These are phyloP conservation scores for Stichopus chloronotus DNA, from an alignment of 35 echinoderm and acorn worm species.

Conservation along the genomic window DNA sequence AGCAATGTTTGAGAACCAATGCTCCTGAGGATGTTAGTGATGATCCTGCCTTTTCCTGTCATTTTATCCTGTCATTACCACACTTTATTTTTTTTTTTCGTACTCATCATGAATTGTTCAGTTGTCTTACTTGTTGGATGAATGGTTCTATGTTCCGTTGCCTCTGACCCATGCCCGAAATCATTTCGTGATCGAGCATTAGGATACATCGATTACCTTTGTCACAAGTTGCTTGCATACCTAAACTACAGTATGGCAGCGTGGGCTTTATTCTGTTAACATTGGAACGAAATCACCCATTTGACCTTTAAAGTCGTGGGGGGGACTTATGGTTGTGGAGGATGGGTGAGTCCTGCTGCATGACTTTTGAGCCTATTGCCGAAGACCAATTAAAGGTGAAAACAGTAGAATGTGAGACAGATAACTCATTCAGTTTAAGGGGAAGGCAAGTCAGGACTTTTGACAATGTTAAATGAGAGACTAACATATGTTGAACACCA, in stretches of 20 bases:
- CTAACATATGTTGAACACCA: no score
- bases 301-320: background rate
- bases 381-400: constrained; percentile 7
- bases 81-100: background rate
- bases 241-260: constrained; percentile 1
- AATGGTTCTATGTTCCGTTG: background rate
- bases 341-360: constrained; percentile 15
- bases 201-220: background rate
- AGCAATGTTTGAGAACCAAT: constrained; percentile 15
- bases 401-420: constrained; percentile 21
- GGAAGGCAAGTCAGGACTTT: no score
- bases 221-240: background rate
- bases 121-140: background rate
- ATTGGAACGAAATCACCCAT: background rate
- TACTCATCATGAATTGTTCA: background rate
- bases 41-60: background rate
- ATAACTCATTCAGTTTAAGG: background rate
- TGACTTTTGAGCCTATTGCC: constrained; percentile 14
- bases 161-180: constrained; percentile 5
- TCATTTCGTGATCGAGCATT: constrained; percentile 1
- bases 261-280: background rate
- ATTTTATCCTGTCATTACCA: no score
- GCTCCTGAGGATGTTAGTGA: background rate
- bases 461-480: no score
- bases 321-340: background rate